These are phyloP conservation scores for Gasterosteus aculeatus DNA, from an alignment of 2,113 vertebrate species.

Conservation along the genomic window DNA sequence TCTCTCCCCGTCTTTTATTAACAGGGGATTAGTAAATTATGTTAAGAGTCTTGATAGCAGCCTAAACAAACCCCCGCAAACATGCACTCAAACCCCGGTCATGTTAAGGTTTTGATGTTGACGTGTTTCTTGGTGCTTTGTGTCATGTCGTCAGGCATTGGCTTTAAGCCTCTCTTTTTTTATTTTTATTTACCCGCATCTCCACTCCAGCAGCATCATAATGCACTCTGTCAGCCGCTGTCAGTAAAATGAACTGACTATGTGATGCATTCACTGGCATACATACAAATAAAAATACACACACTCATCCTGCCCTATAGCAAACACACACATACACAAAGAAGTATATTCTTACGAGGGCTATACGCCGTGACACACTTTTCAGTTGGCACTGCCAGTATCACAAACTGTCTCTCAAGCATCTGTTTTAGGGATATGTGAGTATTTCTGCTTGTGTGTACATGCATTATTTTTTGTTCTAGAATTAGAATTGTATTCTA, in stretches of 20 bases:
- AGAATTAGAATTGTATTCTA: background rate
- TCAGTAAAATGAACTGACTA: slow-evolving; percentile 7
- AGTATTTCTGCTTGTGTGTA: background rate
- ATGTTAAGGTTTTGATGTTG: background rate
- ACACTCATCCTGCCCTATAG: background rate
- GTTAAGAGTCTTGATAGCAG: slow-evolving; percentile 5
- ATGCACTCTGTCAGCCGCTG: slow-evolving; percentile 17
- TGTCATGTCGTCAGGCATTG: slow-evolving; percentile 6
- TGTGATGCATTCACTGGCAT: background rate
- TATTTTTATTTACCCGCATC: background rate
- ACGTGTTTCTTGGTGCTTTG: slow-evolving; percentile 2
- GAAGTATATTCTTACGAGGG: background rate
- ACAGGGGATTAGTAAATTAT: slow-evolving; percentile 19
- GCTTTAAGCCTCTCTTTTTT: slow-evolving; percentile 24
- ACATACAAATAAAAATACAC: background rate
- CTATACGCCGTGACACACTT: background rate
- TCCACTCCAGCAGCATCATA: slow-evolving; percentile 22
- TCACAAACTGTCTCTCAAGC: background rate
- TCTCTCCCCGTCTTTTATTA: slow-evolving; percentile 18
- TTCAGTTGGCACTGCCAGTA: background rate
- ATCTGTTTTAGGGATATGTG: background rate
- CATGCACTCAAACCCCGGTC: background rate
- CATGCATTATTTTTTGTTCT: background rate
- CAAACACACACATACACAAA: background rate
- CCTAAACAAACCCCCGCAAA: background rate